These are phyloP conservation scores for Typhlichthys eigenmanni DNA, from an alignment of 2,797 vertebrate species.

Conservation along the genomic window DNA sequence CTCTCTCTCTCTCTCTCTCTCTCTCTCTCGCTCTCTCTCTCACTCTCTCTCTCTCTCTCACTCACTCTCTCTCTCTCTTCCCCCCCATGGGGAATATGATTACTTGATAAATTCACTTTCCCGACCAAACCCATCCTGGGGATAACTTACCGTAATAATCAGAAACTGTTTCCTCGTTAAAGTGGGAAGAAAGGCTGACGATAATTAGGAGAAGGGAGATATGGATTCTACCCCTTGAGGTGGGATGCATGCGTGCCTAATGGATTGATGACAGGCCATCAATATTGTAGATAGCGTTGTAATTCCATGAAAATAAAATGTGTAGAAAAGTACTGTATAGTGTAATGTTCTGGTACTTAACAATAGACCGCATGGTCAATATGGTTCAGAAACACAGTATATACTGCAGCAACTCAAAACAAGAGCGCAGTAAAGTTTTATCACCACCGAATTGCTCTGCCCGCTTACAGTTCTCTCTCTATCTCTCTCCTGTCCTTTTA, in stretches of 20 bases:
- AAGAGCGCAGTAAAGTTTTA: slow-evolving; percentile 7
- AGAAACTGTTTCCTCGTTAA: slow-evolving; percentile 23
- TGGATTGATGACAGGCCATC: slow-evolving; percentile 44
- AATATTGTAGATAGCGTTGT: slow-evolving; percentile 48
- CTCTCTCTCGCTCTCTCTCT: slow-evolving; percentile 5
- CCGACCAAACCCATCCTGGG: neutral
- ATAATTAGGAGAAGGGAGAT: slow-evolving; percentile 15
- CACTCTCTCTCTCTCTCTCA: neutral
- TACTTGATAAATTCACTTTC: slow-evolving; percentile 6
- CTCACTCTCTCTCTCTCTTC: neutral
- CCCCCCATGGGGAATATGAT: neutral
- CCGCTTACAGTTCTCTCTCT: neutral
- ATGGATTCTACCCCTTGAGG: slow-evolving; percentile 13
- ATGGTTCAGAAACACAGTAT: slow-evolving; percentile 4
- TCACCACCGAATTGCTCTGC: slow-evolving; percentile 9
- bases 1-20: neutral
- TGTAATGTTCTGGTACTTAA: slow-evolving; percentile 17
- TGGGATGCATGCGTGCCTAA: slow-evolving; percentile 28
- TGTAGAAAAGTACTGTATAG: slow-evolving; percentile 13
- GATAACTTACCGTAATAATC: slow-evolving; percentile 25
- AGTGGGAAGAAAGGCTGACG: slow-evolving; percentile 21
- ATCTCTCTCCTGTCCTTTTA: neutral
- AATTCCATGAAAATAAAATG: slow-evolving; percentile 33
- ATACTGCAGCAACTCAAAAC: too few species aligned
- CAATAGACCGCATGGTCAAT: neutral